Base-by-base conservation (phyloP, 1,140 invertebrate genomes). In the Melitaea cinxia region DNA sequence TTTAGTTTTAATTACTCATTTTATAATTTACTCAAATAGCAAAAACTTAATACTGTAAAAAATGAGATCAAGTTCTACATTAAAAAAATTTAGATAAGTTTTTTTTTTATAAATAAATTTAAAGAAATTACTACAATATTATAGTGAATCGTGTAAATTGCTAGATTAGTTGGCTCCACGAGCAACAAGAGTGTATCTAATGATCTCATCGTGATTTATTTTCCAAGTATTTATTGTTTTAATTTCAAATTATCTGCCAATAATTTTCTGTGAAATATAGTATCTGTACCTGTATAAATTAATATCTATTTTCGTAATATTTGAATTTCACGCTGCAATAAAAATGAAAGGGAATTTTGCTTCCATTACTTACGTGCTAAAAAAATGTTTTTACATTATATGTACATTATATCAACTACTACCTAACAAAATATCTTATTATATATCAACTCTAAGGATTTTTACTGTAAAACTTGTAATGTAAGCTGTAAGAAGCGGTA, bases 141-240 rank as follows among this genome's bases (percentile, higher is more conserved):
- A 23, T 57, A 26, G 45, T 42, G 45, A 14, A 57, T 57, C 14
- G 23, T 57, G 24, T 57, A 56, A 56, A 42, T 45, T 57, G 37
- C 21, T 72, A 74, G 65, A 57, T 15, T 68, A 71, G 63, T 55
- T 42, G 47, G 76, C 80, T 82, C 80, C 60, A 69, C 74, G 80
- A 82, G 77, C 78, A 45, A 64, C 50, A 64, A 68, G 68, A 54
- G 73, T 54, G 57, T 57, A 65, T 55, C 47, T 62, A 62, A 69
- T 72, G 70, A 72, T 72, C 78, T 73, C 72, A 71, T 59, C 47
- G 35, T 28, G 50, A 62, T 23, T 53, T 62, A n/a, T n/a, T 42
- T 30, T 17, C 9, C 21, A 19, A 35, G 9, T 17, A 26, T 57
- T 9, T 47, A 28, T 59, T 17, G 39, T 23, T 47, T 26, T 19